These are phyloP conservation scores for Eciton burchellii DNA, from an alignment of 1,140 invertebrate genomes.

Conservation along the genomic window DNA sequence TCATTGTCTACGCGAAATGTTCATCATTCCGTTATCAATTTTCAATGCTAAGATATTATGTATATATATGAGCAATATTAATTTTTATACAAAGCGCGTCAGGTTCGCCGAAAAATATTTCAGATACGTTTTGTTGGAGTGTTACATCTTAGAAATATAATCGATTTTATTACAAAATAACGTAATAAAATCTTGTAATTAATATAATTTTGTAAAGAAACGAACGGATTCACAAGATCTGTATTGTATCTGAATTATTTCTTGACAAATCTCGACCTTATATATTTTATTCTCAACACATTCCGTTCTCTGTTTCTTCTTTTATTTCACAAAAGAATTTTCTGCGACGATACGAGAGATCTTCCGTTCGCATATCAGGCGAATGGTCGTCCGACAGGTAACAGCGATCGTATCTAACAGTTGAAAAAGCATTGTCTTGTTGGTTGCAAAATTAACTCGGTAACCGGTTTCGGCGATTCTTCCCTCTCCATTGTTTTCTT, in stretches of 20 bases:
- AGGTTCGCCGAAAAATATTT: neutral
- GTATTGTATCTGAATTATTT: slow-evolving; percentile 6
- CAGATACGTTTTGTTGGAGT: neutral
- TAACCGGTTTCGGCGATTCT: slow-evolving; percentile 24
- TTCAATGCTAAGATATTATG: neutral
- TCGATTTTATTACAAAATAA: too few relatives aligned
- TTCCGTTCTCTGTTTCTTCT: neutral
- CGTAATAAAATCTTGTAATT: too few relatives aligned
- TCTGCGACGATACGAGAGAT: slow-evolving; percentile 26
- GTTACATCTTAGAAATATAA: too few relatives aligned
- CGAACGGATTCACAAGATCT: neutral
- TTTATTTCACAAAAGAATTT: neutral
- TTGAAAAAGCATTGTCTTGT: slow-evolving; percentile 43
- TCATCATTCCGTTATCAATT: neutral
- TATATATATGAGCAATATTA: slow-evolving; percentile 1
- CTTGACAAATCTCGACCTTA: neutral
- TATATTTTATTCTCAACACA: slow-evolving; percentile 14
- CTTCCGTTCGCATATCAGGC: slow-evolving; percentile 21
- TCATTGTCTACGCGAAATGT: slow-evolving; percentile 14
- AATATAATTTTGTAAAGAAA: neutral
- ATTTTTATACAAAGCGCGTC: slow-evolving; percentile 11
- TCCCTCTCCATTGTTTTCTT: neutral
- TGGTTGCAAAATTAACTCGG: slow-evolving; percentile 36
- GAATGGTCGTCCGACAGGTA: slow-evolving; percentile 62
- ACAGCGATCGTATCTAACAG: slow-evolving; percentile 56